phyloP scores from a whole-genome alignment of 2,113 vertebrate genomes.

The Prolemur simus region DNA sequence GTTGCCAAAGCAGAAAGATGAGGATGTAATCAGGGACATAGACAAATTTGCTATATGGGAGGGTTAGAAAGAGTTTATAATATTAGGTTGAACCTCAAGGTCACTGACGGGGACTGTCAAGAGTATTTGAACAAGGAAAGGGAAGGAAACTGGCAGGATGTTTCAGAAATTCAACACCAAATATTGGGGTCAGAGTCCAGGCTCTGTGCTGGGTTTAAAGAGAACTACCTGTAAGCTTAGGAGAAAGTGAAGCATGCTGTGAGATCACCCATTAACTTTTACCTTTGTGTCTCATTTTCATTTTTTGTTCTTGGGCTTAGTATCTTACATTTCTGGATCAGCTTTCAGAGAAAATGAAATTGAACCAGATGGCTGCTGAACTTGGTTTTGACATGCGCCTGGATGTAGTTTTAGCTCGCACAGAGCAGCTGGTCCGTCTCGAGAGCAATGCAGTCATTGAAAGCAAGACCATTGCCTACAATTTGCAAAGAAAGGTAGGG shows the following conservation, averaged over 20 bases:
- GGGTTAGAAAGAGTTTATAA: not conserved
- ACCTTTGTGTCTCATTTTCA: slow-evolving; percentile 8
- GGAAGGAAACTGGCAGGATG: not conserved
- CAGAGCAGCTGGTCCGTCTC: slow-evolving; percentile 89
- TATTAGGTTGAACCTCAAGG: not conserved
- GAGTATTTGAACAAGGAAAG: not conserved
- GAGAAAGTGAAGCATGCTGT: not conserved
- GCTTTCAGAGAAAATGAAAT: slow-evolving; percentile 90
- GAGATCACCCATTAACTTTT: not conserved
- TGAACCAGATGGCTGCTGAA: slow-evolving; percentile 87
- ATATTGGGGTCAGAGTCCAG: no score
- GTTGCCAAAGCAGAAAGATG: not conserved
- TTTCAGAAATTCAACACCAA: not conserved
- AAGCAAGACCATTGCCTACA: slow-evolving; percentile 88
- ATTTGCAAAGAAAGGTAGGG: slow-evolving; percentile 92
- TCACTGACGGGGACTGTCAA: not conserved
- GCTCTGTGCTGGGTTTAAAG: not conserved
- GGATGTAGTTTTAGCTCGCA: slow-evolving; percentile 87
- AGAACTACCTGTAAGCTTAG: not conserved
- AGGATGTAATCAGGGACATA: fast-evolving
- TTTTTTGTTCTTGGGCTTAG: slow-evolving; percentile 78
- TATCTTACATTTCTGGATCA: slow-evolving; percentile 91
- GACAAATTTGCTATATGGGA: not conserved
- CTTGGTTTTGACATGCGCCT: slow-evolving; percentile 92
- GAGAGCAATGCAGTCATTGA: slow-evolving; percentile 89